phyloP scores from a whole-genome alignment of 2,113 vertebrate genomes.

The Austrofundulus limnaeus region DNA sequence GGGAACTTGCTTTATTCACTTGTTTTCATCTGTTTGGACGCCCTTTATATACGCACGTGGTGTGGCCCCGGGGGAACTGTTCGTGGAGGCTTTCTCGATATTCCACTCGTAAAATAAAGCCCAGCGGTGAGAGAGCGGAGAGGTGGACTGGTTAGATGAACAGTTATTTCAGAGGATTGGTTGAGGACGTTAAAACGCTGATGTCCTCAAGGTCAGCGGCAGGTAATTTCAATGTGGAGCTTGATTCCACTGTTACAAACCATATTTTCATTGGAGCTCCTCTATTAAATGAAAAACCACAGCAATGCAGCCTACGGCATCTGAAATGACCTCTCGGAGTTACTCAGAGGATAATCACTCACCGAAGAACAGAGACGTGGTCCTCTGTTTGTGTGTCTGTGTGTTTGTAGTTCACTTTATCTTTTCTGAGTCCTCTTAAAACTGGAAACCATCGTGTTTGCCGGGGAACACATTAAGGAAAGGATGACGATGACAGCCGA shows the following conservation, averaged over 20 bases:
- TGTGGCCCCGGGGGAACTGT: constrained; percentile 33
- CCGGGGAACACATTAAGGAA: constrained; percentile 36
- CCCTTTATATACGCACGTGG: constrained; percentile 55
- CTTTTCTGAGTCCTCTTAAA: constrained; percentile 8
- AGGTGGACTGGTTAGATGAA: constrained; percentile 22
- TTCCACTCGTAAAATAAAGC: constrained; percentile 55
- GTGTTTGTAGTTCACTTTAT: background rate
- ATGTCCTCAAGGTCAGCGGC: constrained; percentile 54
- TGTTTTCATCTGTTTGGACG: constrained; percentile 59
- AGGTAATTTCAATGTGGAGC: constrained; percentile 31
- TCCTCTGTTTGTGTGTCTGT: constrained; percentile 2
- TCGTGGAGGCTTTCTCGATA: constrained; percentile 53
- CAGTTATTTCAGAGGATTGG: constrained; percentile 48
- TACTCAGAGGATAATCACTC: constrained; percentile 26
- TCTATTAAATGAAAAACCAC: constrained; percentile 37
- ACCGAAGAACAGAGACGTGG: constrained; percentile 9
- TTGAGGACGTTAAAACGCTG: constrained; percentile 35
- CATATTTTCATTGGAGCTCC: constrained; percentile 44
- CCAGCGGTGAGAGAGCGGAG: constrained; percentile 22
- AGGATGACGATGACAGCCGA: constrained; percentile 22
- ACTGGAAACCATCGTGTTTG: constrained; percentile 30
- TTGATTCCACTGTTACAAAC: constrained; percentile 14
- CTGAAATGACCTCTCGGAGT: constrained; percentile 14
- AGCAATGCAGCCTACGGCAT: constrained; percentile 12
- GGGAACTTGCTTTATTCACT: constrained; percentile 60